Evolutionary conservation across 2,113 vertebrate species (phyloP).

Genomic region (Semicossyphus pulcher): DNA sequence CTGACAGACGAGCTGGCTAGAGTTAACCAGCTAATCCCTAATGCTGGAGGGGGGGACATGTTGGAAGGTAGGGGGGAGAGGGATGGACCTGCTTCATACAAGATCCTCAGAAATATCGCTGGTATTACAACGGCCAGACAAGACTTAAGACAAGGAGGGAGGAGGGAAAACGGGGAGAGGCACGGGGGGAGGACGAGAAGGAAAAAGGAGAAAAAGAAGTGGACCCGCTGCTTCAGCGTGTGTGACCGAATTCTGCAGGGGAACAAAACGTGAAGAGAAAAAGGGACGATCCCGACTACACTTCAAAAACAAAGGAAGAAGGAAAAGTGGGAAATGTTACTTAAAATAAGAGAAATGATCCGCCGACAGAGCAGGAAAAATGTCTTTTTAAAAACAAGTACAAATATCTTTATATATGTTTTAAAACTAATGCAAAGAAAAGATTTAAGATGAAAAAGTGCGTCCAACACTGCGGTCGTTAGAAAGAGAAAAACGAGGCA

Average conservation of each 20-base stretch:
- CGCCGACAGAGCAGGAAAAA: too few species aligned
- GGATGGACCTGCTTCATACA: conserved; percentile 21
- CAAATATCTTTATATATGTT: too few species aligned
- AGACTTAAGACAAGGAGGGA: conserved; percentile 3
- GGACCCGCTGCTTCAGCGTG: background rate
- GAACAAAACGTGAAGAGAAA: background rate
- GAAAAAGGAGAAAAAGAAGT: conserved; percentile 11
- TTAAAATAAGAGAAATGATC: too few species aligned
- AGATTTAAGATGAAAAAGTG: too few species aligned
- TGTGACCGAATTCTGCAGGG: conserved; percentile 20
- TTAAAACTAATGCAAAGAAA: too few species aligned
- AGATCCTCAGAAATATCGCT: conserved; percentile 36
- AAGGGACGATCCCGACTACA: conserved; percentile 3
- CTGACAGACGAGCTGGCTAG: conserved; percentile 32
- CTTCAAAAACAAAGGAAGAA: conserved; percentile 3
- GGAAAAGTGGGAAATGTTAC: too few species aligned
- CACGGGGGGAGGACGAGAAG: background rate
- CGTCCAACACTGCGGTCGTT: too few species aligned
- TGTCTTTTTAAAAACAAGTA: too few species aligned
- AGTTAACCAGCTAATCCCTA: conserved; percentile 66
- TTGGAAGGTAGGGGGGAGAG: background rate
- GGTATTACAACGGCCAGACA: conserved; percentile 21
- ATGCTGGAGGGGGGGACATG: background rate
- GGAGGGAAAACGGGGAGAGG: too few species aligned
- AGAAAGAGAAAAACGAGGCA: background rate